Evolutionary conservation across 2,797 vertebrate genomes (phyloP).

Genomic region (Sebastiscus albofasciatus): DNA sequence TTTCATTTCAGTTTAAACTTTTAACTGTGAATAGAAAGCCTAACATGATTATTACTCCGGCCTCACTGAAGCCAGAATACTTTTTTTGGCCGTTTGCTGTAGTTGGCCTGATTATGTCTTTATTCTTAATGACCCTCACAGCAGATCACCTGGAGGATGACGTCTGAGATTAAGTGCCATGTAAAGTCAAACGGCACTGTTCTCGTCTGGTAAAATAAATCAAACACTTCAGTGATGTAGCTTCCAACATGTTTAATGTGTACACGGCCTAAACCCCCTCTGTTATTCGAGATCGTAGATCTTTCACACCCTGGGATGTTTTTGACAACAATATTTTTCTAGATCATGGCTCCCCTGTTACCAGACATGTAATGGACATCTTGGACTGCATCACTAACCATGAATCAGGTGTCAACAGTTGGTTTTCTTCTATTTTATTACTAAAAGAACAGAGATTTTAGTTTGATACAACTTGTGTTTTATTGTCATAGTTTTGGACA

Average conservation of each 20-base stretch:
- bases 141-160: constrained; percentile 45
- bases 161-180: constrained; percentile 43
- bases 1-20: neutral
- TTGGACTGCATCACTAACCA: neutral
- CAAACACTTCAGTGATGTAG: constrained; percentile 1
- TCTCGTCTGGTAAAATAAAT: constrained; percentile 30
- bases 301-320: neutral
- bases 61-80: neutral
- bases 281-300: neutral
- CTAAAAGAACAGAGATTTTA: too few relatives aligned
- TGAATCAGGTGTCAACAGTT: too few relatives aligned
- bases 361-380: neutral
- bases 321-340: neutral
- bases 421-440: too few relatives aligned
- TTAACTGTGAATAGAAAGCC: neutral
- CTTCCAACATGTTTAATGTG: neutral
- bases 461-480: too few relatives aligned
- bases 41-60: neutral
- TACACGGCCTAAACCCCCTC: neutral
- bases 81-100: constrained; percentile 18
- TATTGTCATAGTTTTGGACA: too few relatives aligned
- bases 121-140: constrained; percentile 41
- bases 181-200: constrained; percentile 40
- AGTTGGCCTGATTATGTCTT: constrained; percentile 46
- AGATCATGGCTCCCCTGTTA: neutral